These are phyloP conservation scores for Lepetodrilus schrolli DNA, from an alignment of 2,888 invertebrate species.

Conservation along the genomic window DNA sequence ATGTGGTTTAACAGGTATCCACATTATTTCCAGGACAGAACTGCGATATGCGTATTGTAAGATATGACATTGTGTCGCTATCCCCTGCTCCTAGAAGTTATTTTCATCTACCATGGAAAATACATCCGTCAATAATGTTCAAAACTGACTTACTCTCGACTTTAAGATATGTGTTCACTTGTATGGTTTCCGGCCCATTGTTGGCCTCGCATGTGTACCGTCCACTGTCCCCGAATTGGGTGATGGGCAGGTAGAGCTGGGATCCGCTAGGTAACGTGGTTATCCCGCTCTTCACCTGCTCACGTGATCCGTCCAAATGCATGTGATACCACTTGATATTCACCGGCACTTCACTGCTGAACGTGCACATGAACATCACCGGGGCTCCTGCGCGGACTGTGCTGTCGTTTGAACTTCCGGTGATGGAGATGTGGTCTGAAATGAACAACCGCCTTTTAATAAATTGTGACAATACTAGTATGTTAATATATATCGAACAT, in stretches of 20 bases:
- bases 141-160: constrained; percentile 5
- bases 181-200: constrained; percentile 1
- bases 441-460: too few species aligned
- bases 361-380: background rate
- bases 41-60: too few species aligned
- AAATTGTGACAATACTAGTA: too few species aligned
- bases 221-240: background rate
- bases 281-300: background rate
- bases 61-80: too few species aligned
- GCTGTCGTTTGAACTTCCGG: background rate
- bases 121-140: too few species aligned
- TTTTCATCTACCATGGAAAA: too few species aligned
- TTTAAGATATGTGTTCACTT: background rate
- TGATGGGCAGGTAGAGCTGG: constrained; percentile 5
- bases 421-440: constrained; percentile 8
- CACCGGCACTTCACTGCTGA: background rate
- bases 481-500: too few species aligned
- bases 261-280: background rate
- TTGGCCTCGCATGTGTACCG: constrained; percentile 12
- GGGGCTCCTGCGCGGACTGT: constrained; percentile 3
- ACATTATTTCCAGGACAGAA: too few species aligned
- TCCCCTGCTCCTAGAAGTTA: too few species aligned
- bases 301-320: background rate
- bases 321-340: constrained; percentile 20
- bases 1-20: too few species aligned